Conservation (phyloP, 2,113 vertebrate species). For the Elgaria multicarinata region DNA sequence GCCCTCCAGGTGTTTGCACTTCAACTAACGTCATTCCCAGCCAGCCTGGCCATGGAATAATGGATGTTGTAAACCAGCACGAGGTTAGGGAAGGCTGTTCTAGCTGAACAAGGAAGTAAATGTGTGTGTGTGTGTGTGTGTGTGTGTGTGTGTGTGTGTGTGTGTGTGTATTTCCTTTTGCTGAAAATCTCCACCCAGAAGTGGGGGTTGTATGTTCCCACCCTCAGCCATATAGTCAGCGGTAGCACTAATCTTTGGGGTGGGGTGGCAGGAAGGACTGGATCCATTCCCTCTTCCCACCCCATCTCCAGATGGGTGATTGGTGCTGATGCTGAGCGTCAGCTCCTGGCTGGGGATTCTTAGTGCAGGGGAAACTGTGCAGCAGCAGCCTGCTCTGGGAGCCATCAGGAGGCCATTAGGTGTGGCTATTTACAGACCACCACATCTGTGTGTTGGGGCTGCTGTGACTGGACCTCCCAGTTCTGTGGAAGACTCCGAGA, state of each 20-base stretch:
- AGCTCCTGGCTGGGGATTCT: neutral
- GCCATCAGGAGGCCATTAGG: neutral
- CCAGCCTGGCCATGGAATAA: too few species aligned
- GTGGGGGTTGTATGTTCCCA: neutral
- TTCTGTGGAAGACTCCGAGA: neutral
- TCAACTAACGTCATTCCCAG: too few species aligned
- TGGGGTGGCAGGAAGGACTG: neutral
- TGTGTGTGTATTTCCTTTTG: neutral
- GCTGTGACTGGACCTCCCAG: neutral
- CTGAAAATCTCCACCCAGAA: rapidly evolving
- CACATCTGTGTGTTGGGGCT: neutral
- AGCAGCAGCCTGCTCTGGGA: neutral
- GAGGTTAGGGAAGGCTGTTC: too few species aligned
- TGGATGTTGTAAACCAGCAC: too few species aligned
- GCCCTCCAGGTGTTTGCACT: too few species aligned
- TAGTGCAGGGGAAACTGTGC: too few species aligned
- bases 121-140: too few species aligned
- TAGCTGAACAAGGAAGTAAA: rapidly evolving
- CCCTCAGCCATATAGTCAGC: neutral
- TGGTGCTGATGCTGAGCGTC: neutral
- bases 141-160: too few species aligned
- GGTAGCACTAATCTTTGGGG: too few species aligned
- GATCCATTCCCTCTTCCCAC: neutral
- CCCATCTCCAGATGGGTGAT: neutral
- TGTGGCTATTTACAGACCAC: neutral